Evolutionary conservation across 1,140 invertebrate genomes (phyloP), one percentile per base, ranked within the genome.

Genomic region (Hormaphis cornu): DNA sequence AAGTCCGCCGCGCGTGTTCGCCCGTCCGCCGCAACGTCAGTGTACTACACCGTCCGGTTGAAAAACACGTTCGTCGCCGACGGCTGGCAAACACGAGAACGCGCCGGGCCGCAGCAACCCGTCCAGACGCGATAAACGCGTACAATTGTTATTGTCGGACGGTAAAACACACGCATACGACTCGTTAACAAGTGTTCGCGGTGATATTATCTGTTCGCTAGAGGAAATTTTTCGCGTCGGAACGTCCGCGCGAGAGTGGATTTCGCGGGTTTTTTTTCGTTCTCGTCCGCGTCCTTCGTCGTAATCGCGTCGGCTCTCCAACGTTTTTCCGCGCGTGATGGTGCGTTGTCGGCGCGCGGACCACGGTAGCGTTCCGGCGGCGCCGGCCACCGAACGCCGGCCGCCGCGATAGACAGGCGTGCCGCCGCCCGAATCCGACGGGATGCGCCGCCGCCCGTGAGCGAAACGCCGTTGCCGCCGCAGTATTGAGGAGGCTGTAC

Each of bases 1-100:
- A 66, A 66, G 59, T 66, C 59, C 59, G 44, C 42, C 59, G 59
- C 59, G 59, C 59, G 59, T 66, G 59, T 66, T 66, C 40, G 40
- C 26, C 26, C n/a, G 42, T 46, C 42, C n/a, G n/a, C n/a, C 26
- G 20, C 42, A 44, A 28, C 59, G 28, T 44, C 48, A 46, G 59
- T 48, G 59, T 46, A 46, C n/a, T n/a, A n/a, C n/a, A n/a, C 42
- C 40, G 59, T 66, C 44, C 59, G 59, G 42, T 46, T 48, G 4
- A 18, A 66, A 46, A 12, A 14, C n/a, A 48, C 59, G 59, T 48
- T n/a, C n/a, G 59, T 48, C 44, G 18, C 3, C 24, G 58, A 8
- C 40, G 20, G 12, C 58, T 40, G 37, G 7, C n/a, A n/a, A n/a
- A 33, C 4, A 9, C 8, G 18, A 14, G n/a, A n/a, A n/a, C n/a